A percentile compares a stretch with the other conserved stretches of the same genome.
These are phyloP conservation scores for Mesoclemmys tuberculata DNA, from an alignment of 2,113 vertebrate species.

Conservation along the genomic window DNA sequence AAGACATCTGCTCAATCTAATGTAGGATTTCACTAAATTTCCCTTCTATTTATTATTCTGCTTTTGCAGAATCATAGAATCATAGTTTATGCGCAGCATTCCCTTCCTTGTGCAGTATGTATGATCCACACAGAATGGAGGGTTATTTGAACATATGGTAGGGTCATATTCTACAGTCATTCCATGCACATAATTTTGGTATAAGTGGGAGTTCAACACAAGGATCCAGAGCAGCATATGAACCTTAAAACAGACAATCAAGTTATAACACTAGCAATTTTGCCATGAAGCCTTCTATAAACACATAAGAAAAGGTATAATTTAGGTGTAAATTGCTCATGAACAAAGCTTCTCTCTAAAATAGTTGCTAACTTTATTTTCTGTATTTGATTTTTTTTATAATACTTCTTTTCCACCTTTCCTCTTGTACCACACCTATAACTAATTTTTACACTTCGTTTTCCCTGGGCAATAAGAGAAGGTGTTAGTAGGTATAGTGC, in stretches of 20 bases:
- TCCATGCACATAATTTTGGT: not conserved
- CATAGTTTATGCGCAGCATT: not conserved
- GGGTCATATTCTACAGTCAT: not conserved
- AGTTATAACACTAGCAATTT: not conserved
- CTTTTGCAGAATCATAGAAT: not conserved
- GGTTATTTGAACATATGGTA: not conserved
- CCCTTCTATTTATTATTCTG: not conserved
- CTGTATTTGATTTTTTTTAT: not conserved
- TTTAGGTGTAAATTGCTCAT: not conserved
- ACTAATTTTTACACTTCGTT: not conserved
- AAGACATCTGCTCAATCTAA: not conserved
- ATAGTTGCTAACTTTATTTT: not conserved
- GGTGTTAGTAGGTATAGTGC: not conserved
- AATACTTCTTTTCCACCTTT: not conserved
- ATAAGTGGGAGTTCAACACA: not conserved
- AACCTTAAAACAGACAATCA: not conserved
- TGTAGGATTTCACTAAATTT: not conserved
- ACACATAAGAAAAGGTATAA: not conserved
- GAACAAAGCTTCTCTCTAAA: not conserved
- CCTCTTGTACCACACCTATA: not conserved
- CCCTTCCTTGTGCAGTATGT: not conserved
- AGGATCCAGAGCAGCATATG: fast-evolving
- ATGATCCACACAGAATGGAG: not conserved
- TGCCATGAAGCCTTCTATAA: not conserved
- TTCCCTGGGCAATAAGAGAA: not conserved